Base-by-base conservation (phyloP, 2,797 vertebrate genomes). In the Rhinogobio ventralis region DNA sequence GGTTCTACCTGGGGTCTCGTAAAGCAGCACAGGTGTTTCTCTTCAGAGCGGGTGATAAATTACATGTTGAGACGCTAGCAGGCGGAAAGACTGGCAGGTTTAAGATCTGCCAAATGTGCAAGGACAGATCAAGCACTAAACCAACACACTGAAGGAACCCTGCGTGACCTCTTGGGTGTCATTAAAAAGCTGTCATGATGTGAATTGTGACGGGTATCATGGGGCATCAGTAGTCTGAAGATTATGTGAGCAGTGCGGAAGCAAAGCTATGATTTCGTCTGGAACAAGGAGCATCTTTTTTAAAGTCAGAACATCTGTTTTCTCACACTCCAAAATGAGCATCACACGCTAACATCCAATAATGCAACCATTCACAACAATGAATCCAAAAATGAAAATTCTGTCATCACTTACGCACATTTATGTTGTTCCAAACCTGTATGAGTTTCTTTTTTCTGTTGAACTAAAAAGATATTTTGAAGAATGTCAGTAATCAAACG, bases 91-190 rank as follows among this genome's bases (percentile, higher is more conserved):
- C 33, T 33, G 66, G 77, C 46, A 79, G 77, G 45, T 80, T 89
- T 87, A 69, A 83, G 77, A 79, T 79, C 67, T 77, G 76, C 69
- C 82, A 87, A 83, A 78, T 85, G 87, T 84, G 72, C 46, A 85
- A 80, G 78, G 51, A 66, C 81, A 75, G 79, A 82, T 64, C 77
- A 75, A 33, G 60, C 69, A 64, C 83, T 64, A 71, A 81, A 71
- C 77, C 71, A 75, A 78, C 67, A 28, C 75, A 13, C 64, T 42
- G 68, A 85, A 81, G 80, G 57, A 78, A 86, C 84, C 67, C 71
- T 30, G 77, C 57, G 25, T n/a, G 30, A 73, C 83, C 79, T 73
- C 87, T n/a, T 53, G 33, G 66, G 85, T 25, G 46, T 77, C 60
- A 67, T 62, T 83, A 77, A 62, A 67, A 25, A 25, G 64, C 57